These are phyloP conservation scores for Cordilura impudica DNA, from an alignment of 2,888 invertebrate species.

Conservation along the genomic window DNA sequence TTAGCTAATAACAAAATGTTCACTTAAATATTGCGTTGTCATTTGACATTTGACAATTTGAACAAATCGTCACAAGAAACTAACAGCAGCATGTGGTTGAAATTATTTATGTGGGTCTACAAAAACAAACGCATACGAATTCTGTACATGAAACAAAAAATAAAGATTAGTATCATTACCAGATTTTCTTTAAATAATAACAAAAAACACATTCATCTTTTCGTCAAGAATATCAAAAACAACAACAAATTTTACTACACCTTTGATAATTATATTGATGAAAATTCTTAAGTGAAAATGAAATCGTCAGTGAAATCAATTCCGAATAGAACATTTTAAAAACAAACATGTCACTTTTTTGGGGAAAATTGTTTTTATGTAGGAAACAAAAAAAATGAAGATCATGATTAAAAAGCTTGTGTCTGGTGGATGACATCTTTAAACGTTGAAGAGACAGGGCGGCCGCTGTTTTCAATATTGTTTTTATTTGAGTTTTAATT, in stretches of 20 bases:
- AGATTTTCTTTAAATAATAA: background rate
- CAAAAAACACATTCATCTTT: background rate
- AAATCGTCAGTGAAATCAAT: background rate
- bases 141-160: too few species aligned
- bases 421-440: background rate
- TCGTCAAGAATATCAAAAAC: background rate
- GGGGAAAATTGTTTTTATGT: background rate
- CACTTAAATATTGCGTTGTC: conserved; percentile 37
- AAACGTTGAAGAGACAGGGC: background rate
- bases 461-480: background rate
- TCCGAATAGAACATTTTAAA: background rate
- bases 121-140: background rate
- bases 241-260: too few species aligned
- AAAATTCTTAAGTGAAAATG: background rate
- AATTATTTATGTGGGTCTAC: background rate
- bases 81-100: background rate
- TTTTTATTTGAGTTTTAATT: background rate
- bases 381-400: background rate
- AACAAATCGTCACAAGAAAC: conserved; percentile 38
- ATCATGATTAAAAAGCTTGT: background rate
- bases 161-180: background rate
- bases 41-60: conserved; percentile 41
- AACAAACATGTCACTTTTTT: background rate
- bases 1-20: conserved; percentile 5
- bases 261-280: background rate